phyloP scores from a whole-genome alignment of 2,888 invertebrate genomes.

The Nebria salina region DNA sequence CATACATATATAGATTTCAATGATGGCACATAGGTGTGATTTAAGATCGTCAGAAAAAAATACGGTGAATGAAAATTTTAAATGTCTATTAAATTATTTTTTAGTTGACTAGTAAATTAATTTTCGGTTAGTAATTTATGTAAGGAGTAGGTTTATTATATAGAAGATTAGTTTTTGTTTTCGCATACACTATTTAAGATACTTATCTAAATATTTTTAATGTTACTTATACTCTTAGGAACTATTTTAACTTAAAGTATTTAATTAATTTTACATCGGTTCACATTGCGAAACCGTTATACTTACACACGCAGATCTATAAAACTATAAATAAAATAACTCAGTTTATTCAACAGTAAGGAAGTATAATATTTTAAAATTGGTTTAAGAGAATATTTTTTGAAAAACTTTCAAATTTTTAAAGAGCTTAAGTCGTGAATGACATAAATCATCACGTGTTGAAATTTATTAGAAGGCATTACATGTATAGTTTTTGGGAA shows the following conservation, averaged over 20 bases:
- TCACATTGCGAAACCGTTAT: too few relatives aligned
- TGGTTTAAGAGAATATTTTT: too few relatives aligned
- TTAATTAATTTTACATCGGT: too few relatives aligned
- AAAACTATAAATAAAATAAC: too few relatives aligned
- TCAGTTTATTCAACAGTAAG: too few relatives aligned
- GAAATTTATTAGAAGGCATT: neutral
- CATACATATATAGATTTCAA: neutral
- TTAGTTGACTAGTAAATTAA: constrained; percentile 32
- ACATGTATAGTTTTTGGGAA: constrained; percentile 40
- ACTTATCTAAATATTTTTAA: neutral
- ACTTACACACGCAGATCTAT: too few relatives aligned
- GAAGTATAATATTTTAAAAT: too few relatives aligned
- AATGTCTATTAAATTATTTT: constrained; percentile 36
- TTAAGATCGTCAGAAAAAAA: constrained; percentile 25
- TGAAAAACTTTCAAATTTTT: too few relatives aligned
- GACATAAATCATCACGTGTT: neutral
- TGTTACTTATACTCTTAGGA: too few relatives aligned
- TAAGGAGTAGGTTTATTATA: constrained; percentile 9
- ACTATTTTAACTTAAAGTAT: too few relatives aligned
- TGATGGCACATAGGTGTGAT: constrained; percentile 14
- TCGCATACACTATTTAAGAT: constrained; percentile 9
- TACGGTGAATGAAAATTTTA: constrained; percentile 28
- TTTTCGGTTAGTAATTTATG: constrained; percentile 33
- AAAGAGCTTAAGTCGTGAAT: too few relatives aligned
- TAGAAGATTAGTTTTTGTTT: neutral